These are phyloP conservation scores for Theonella swinhoei DNA, from an alignment of 37 sponge, comb jelly and placozoan genomes.

Conservation along the genomic window DNA sequence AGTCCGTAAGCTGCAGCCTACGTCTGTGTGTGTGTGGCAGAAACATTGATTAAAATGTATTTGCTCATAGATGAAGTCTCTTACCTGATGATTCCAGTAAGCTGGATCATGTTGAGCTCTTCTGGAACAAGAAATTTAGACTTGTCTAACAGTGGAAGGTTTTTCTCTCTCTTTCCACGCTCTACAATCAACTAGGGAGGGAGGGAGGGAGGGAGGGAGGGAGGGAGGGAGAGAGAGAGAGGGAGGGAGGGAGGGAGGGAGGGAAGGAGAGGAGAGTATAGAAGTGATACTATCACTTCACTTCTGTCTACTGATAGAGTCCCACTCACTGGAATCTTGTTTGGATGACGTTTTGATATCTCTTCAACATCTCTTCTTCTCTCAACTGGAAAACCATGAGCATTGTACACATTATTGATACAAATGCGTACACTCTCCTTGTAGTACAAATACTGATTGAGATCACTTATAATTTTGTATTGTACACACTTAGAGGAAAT, in stretches of 20 bases:
- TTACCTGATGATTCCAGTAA: constrained; percentile 91
- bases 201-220: constrained; percentile 12
- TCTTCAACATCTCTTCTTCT: constrained; percentile 84
- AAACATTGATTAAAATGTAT: not conserved
- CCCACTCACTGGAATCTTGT: constrained; percentile 86
- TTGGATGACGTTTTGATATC: constrained; percentile 83
- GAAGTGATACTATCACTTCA: not conserved
- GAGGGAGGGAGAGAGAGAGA: not conserved
- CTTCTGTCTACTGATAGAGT: not conserved
- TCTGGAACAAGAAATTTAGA: constrained; percentile 97
- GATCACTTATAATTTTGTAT: no score
- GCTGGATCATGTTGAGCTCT: constrained; percentile 94
- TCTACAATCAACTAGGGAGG: constrained; percentile 79
- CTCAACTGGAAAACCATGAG: constrained; percentile 53
- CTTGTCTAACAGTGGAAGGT: constrained; percentile 83
- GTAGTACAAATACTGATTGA: no score
- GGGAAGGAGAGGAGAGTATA: constrained; percentile 1
- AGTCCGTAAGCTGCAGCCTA: constrained; percentile 67
- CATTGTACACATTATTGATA: no score
- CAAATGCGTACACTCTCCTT: no score
- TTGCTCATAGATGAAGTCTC: not conserved
- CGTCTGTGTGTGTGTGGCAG: constrained; percentile 47
- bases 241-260: not conserved
- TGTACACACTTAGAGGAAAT: no score
- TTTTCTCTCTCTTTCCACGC: constrained; percentile 73